These are phyloP conservation scores for Brachionus rubens DNA, from an alignment of 1,140 invertebrate species.

Conservation along the genomic window DNA sequence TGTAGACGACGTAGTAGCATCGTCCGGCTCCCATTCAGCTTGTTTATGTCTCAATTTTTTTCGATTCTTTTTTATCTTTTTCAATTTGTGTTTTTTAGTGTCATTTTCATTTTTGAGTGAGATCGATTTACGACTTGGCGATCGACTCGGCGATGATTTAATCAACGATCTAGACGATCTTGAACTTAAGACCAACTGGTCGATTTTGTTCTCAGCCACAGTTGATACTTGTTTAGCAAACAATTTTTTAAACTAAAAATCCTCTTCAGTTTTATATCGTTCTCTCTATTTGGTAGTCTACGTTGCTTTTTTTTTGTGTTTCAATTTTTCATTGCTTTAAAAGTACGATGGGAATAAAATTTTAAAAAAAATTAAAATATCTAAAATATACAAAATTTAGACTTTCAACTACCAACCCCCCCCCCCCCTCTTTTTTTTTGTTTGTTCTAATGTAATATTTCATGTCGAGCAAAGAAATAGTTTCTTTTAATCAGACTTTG, in stretches of 20 bases:
- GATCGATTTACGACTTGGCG: constrained; percentile 2
- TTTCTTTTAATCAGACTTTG: no score
- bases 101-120: constrained; percentile 10
- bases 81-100: no score
- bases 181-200: not conserved
- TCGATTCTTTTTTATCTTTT: not conserved
- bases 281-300: no score
- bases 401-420: no score
- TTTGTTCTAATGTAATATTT: no score
- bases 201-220: constrained; percentile 42
- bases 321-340: no score
- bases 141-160: constrained; percentile 6
- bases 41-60: not conserved
- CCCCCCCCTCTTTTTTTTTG: no score
- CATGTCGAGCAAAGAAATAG: no score
- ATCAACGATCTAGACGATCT: constrained; percentile 28
- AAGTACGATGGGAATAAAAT: no score
- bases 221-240: not conserved
- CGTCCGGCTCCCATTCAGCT: not conserved
- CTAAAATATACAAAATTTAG: no score
- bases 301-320: not conserved
- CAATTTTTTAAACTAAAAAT: not conserved
- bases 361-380: no score
- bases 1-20: not conserved
- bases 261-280: no score